phyloP scores from a whole-genome alignment of 1,140 invertebrate species.

The Paraescarpia echinospica region DNA sequence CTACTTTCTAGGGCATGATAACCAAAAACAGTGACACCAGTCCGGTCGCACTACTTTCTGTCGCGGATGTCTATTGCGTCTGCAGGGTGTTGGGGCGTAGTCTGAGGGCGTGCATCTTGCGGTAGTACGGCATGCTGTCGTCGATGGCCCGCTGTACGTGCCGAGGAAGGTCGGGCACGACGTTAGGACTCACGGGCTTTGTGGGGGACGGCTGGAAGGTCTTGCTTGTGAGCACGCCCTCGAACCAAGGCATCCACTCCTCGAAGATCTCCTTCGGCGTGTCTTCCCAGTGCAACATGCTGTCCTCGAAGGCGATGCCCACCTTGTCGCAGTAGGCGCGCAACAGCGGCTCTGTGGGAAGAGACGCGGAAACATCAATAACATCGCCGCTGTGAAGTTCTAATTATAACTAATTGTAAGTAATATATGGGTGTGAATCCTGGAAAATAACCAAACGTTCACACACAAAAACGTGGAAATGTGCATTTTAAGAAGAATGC shows the following conservation, averaged over 20 bases:
- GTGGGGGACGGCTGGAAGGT: slow-evolving; percentile 32
- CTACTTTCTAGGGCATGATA: background rate
- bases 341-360: slow-evolving; percentile 29
- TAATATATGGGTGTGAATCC: too few species aligned
- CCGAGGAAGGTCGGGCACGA: slow-evolving; percentile 31
- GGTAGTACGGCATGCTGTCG: slow-evolving; percentile 32
- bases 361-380: background rate
- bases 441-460: too few species aligned
- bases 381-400: background rate
- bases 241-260: slow-evolving; percentile 38
- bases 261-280: slow-evolving; percentile 31
- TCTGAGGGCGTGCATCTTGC: slow-evolving; percentile 29
- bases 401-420: too few species aligned
- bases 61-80: slow-evolving; percentile 13
- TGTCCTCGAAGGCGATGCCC: slow-evolving; percentile 32
- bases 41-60: background rate
- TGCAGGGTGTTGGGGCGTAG: slow-evolving; percentile 24
- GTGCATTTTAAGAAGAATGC: too few species aligned
- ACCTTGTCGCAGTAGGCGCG: slow-evolving; percentile 32
- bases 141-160: slow-evolving; percentile 31
- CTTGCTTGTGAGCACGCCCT: slow-evolving; percentile 33
- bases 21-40: background rate
- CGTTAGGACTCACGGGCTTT: slow-evolving; percentile 29
- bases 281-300: slow-evolving; percentile 35
- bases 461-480: too few species aligned